Percentiles rank a stretch among this genome's conserved stretches.
These are phyloP conservation scores for Heteropelma amictum DNA, from an alignment of 2,888 invertebrate genomes.

Conservation along the genomic window DNA sequence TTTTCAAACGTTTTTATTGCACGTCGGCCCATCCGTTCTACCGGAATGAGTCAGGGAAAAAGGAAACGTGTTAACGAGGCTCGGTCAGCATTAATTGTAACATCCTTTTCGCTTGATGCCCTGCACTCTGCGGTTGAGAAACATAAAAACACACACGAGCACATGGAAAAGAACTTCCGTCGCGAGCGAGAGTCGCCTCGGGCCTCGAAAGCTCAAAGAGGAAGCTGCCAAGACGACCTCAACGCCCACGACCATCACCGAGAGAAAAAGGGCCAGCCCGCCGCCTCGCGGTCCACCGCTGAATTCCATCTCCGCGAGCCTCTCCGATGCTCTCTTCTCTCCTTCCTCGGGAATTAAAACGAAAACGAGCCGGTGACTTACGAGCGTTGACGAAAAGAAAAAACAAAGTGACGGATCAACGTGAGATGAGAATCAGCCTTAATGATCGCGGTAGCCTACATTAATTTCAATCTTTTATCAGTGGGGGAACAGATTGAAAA, in stretches of 20 bases:
- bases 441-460: constrained; percentile 20
- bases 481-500: constrained; percentile 17
- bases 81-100: constrained; percentile 76
- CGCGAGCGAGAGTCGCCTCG: constrained; percentile 64
- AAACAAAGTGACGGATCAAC: too few species aligned
- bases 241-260: constrained; percentile 70
- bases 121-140: constrained; percentile 8
- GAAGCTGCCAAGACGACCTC: constrained; percentile 75
- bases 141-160: constrained; percentile 6
- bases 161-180: constrained; percentile 59
- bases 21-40: constrained; percentile 42
- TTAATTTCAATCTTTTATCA: constrained; percentile 39
- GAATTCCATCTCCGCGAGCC: too few species aligned
- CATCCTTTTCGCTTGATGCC: constrained; percentile 73
- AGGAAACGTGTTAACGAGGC: constrained; percentile 75
- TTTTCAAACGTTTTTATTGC: neutral
- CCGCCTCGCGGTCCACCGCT: too few species aligned
- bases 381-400: constrained; percentile 28
- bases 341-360: constrained; percentile 47
- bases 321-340: constrained; percentile 14
- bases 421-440: constrained; percentile 5
- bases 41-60: constrained; percentile 72
- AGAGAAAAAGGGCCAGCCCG: too few species aligned
- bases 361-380: constrained; percentile 47
- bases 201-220: constrained; percentile 64